These are phyloP conservation scores for Leguminivora glycinivorella DNA, from an alignment of 1,140 invertebrate species.

Conservation along the genomic window DNA sequence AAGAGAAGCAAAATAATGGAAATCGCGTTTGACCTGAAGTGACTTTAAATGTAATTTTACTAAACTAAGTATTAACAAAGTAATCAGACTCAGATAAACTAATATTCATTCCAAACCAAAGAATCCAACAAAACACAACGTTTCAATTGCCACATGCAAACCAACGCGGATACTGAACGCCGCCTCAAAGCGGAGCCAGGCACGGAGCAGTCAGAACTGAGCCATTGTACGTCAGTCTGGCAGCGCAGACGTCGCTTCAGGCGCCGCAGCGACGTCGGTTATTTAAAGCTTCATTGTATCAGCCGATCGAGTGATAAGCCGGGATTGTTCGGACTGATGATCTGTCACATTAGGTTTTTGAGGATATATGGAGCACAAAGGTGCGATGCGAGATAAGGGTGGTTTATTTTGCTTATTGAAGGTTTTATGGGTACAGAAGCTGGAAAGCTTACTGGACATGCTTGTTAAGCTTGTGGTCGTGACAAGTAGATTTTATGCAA, in stretches of 20 bases:
- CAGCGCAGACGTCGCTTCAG: not conserved
- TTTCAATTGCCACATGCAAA: slow-evolving; percentile 8
- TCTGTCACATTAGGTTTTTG: slow-evolving; percentile 26
- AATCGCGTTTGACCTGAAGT: no score
- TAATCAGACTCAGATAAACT: not conserved
- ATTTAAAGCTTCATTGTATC: slow-evolving; percentile 24
- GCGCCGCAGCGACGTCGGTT: slow-evolving; percentile 16
- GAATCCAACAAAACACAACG: slow-evolving; percentile 8
- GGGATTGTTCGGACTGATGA: slow-evolving; percentile 26
- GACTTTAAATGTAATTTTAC: no score
- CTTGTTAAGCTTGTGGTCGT: no score
- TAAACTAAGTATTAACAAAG: no score
- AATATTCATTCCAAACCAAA: not conserved
- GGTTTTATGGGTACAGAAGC: no score
- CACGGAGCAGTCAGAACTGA: not conserved
- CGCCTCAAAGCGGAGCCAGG: not conserved
- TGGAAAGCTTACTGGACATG: no score
- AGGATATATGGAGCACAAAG: slow-evolving; percentile 18
- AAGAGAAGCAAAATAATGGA: no score
- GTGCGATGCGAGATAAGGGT: not conserved
- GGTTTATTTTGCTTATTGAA: not conserved
- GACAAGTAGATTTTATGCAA: no score
- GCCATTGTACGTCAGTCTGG: slow-evolving; percentile 10
- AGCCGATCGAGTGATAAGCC: slow-evolving; percentile 18
- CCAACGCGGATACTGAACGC: not conserved